A percentile compares a stretch with the other conserved stretches of the same genome.
Conservation (phyloP, 2,888 invertebrate species). For the Melanostoma scalare region DNA sequence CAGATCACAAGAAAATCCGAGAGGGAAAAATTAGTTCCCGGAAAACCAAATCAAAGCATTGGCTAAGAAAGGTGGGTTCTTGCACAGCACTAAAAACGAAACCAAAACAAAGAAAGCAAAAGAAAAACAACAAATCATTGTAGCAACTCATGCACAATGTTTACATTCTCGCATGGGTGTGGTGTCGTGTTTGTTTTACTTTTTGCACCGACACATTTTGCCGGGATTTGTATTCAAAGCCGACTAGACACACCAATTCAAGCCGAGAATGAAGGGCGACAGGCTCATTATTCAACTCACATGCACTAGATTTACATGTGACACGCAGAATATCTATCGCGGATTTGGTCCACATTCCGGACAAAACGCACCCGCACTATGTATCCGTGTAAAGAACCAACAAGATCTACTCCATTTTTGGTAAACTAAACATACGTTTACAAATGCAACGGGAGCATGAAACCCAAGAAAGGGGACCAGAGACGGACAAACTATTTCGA, state of each 20-base stretch:
- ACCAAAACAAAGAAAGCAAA: constrained; percentile 4
- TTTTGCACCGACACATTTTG: constrained; percentile 34
- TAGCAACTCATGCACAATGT: constrained; percentile 29
- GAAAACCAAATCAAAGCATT: constrained; percentile 22
- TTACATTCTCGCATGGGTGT: constrained; percentile 53
- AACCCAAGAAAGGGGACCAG: background rate
- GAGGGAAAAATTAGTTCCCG: constrained; percentile 19
- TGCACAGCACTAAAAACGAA: constrained; percentile 16
- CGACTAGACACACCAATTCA: constrained; percentile 32
- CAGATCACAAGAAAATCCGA: constrained; percentile 8
- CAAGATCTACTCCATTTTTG: constrained; percentile 3
- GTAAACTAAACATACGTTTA: background rate
- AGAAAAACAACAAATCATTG: too few relatives aligned
- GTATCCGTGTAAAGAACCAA: background rate
- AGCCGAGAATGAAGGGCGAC: constrained; percentile 38
- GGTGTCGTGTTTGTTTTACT: constrained; percentile 13
- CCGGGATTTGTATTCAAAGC: constrained; percentile 27
- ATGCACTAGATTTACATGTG: constrained; percentile 42
- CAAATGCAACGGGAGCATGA: too few relatives aligned
- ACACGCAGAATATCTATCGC: constrained; percentile 32
- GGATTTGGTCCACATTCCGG: constrained; percentile 46
- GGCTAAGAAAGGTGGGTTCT: constrained; percentile 16
- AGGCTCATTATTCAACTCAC: constrained; percentile 52
- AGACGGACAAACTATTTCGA: constrained; percentile 23
- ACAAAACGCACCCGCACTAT: constrained; percentile 51